These are phyloP conservation scores for Caenorhabditis becei DNA, from an alignment of 2,888 invertebrate species.

Conservation along the genomic window DNA sequence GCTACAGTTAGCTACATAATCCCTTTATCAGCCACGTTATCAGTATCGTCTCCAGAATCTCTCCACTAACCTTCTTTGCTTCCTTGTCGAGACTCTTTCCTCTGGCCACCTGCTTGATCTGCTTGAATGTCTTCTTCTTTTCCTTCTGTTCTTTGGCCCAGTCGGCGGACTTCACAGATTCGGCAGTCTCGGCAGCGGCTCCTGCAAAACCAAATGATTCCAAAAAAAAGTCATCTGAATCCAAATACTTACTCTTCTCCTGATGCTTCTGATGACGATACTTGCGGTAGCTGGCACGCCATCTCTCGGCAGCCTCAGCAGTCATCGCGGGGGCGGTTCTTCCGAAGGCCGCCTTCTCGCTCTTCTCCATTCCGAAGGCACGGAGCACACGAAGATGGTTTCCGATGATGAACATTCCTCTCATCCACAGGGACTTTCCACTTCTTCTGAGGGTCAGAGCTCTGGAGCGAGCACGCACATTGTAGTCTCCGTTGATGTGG, in stretches of 20 bases:
- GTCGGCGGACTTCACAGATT: conserved; percentile 55
- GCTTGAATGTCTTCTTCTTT: conserved; percentile 72
- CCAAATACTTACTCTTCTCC: conserved; percentile 75
- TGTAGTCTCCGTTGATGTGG: conserved; percentile 73
- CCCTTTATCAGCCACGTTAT: too few relatives aligned
- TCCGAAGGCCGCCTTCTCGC: conserved; percentile 71
- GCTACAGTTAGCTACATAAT: too few relatives aligned
- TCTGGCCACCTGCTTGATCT: conserved; percentile 69
- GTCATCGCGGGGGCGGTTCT: conserved; percentile 80
- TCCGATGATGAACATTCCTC: conserved; percentile 78
- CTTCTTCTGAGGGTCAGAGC: conserved; percentile 67
- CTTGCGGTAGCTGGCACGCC: conserved; percentile 78
- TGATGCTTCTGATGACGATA: conserved; percentile 79
- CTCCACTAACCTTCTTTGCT: conserved; percentile 50
- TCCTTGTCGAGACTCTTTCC: conserved; percentile 65
- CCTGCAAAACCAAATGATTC: conserved; percentile 37
- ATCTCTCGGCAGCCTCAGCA: conserved; percentile 80
- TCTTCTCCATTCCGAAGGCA: conserved; percentile 68
- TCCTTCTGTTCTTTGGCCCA: conserved; percentile 69
- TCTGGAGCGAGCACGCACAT: conserved; percentile 65
- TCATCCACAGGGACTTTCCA: conserved; percentile 76
- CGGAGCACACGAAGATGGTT: conserved; percentile 75
- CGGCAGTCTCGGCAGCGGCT: conserved; percentile 68
- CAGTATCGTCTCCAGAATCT: too few relatives aligned
- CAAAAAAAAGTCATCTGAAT: too few relatives aligned